These are phyloP conservation scores for Cyanoramphus novaezelandiae DNA, from an alignment of 2,113 vertebrate species.

Conservation along the genomic window DNA sequence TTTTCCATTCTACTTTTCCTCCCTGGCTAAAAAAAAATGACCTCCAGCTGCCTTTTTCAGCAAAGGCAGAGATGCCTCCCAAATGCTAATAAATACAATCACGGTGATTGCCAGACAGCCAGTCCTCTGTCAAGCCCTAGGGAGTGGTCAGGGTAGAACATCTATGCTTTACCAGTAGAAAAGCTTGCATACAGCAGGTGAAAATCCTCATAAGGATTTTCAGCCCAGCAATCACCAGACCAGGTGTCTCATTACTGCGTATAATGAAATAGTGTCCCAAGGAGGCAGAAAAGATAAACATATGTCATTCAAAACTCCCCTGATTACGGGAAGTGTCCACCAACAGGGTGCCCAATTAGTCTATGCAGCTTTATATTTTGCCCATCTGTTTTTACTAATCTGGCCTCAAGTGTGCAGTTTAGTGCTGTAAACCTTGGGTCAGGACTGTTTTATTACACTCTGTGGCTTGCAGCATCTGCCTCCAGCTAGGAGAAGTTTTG, in stretches of 20 bases:
- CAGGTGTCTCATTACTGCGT: slow-evolving; percentile 9
- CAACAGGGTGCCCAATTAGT: slow-evolving; percentile 35
- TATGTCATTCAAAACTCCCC: slow-evolving; percentile 47
- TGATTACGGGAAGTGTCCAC: slow-evolving; percentile 35
- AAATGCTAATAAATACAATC: not conserved
- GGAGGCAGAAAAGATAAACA: slow-evolving; percentile 29
- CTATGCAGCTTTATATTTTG: slow-evolving; percentile 17
- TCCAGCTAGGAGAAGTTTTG: slow-evolving; percentile 1
- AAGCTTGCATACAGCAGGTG: not conserved
- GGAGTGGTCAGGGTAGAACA: not conserved
- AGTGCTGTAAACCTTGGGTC: slow-evolving; percentile 39
- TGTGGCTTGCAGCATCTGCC: not conserved
- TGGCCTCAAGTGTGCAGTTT: slow-evolving; percentile 39
- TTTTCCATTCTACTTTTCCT: not conserved
- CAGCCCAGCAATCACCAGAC: not conserved
- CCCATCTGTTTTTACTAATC: slow-evolving; percentile 68
- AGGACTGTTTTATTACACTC: slow-evolving; percentile 14
- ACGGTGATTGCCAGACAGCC: not conserved
- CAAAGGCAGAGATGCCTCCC: not conserved
- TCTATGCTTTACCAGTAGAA: not conserved
- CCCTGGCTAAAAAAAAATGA: not conserved
- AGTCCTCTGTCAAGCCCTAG: not conserved
- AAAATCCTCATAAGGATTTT: not conserved
- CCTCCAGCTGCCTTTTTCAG: not conserved
- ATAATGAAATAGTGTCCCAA: not conserved